Base-by-base conservation (phyloP, 2,113 vertebrate genomes). In the Pteruthius melanotis region DNA sequence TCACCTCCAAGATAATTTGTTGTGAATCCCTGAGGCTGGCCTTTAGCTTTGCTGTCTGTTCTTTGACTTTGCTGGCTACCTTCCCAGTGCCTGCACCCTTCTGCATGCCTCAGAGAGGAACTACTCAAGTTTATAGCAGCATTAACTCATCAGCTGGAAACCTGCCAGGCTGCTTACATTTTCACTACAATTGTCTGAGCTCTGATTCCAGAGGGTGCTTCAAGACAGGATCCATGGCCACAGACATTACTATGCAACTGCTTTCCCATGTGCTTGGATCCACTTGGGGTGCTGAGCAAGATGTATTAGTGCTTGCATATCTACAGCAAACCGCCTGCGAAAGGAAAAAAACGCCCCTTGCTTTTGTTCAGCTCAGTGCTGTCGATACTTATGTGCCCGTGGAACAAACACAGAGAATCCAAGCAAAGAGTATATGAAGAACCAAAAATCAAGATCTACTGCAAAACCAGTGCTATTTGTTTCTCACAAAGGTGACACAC, bases 121-220 rank as follows among this genome's bases (percentile, higher is more conserved):
- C 95, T 96, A 91, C 91, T 95, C 91, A 95, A 97, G 95, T 96
- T 97, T 94, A 95, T 93, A 96, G 96, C 91, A 94, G 94, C 95
- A 97, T 96, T 96, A 97, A 97, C 94, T 97, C 96, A 97, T 96
- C 94, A 64, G 53, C 81, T 95, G 96, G 95, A 96, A 95, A 91
- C 40, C 31, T 71, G 93, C 95, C 96, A 97, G 95, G 37, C 87
- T 95, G 83, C 94, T 95, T 95, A 84, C 80, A 84, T 92, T 94
- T 94, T 89, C 93, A 91, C 87, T 91, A 81, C 89, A 78, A n/a
- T 72, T 45, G 7, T 89, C 81, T 61, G 65, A 84, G 94, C 77
- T 56, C 72, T 85, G 77, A 76, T 72, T 96, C 69, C 83, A 89
- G 89, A 91, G 87, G 60, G 83, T 83, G 83, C 89, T 78, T 66